Base-by-base conservation (phyloP, 2,888 invertebrate species). In the Lithophane ornitopus region DNA sequence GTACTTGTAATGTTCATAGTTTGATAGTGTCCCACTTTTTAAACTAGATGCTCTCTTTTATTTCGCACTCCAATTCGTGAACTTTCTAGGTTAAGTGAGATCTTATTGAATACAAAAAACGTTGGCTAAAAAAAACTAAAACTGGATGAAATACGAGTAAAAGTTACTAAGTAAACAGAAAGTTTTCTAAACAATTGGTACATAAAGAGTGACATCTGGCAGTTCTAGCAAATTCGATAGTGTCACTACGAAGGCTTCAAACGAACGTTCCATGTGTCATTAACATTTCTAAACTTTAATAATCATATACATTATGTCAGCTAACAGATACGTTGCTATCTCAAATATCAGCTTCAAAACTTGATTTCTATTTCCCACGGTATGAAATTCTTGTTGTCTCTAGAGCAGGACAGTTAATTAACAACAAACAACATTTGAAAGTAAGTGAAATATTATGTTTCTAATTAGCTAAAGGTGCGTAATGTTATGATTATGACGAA, bases 351-450 rank as follows among this genome's bases (percentile, higher is more conserved):
- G 39, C 44, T 62, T 56, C 59, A 56, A 76, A 74, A 74, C 65
- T 58, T 70, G 62, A 75, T 85, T 85, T 85, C 73, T 85, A 84
- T 79, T 84, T 84, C 76, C 66, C 82, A 82, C 85, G 79, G 65
- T 70, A 34, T 63, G 19, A 66, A 71, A 76, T 81, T 66, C 56
- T 71, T 56, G 39, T 62, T 66, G 63, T 65, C 61, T 72, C 39
- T 72, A 69, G 9, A 62, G 71, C 58, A 76, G 62, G 70, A 62
- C 61, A 73, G 72, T 68, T 63, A 74, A 76, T 80, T 74, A 78
- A 67, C 44, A 62, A 71, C 49, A 67, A 59, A 71, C 56, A 68
- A 52, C 22, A 69, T 74, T 81, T 68, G 73, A 84, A 82, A 84
- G 81, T 73, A 66, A 81, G 62, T 61, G 75, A 70, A 81, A 65